Percentiles rank a stretch among this genome's conserved stretches.
phyloP scores from a whole-genome alignment of 2,888 invertebrate genomes.

The Axea sp. region DNA sequence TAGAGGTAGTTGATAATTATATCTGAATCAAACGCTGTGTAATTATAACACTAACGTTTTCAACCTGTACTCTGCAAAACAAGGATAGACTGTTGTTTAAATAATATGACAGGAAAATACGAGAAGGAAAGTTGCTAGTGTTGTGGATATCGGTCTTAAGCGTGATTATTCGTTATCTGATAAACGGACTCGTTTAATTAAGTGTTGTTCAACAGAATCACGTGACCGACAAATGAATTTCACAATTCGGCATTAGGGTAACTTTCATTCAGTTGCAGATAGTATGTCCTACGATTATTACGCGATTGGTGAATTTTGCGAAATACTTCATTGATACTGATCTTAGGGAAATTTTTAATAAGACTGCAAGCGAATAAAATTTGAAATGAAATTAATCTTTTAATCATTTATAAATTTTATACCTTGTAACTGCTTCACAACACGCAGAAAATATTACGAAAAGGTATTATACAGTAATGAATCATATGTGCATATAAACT shows the following conservation, averaged over 20 bases:
- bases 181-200: conserved; percentile 66
- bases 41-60: conserved; percentile 65
- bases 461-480: too few species aligned
- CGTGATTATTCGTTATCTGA: conserved; percentile 64
- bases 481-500: too few species aligned
- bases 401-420: too few species aligned
- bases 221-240: conserved; percentile 61
- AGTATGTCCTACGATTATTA: conserved; percentile 37
- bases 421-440: too few species aligned
- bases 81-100: conserved; percentile 5
- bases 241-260: conserved; percentile 42
- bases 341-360: conserved; percentile 16
- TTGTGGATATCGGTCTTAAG: conserved; percentile 46
- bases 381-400: too few species aligned
- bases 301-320: conserved; percentile 19
- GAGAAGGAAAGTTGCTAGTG: conserved; percentile 30
- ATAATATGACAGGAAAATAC: conserved; percentile 26
- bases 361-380: too few species aligned
- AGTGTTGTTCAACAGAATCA: conserved; percentile 53
- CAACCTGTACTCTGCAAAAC: conserved; percentile 36
- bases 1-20: conserved; percentile 53
- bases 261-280: conserved; percentile 43
- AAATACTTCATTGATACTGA: conserved; percentile 17
- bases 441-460: too few species aligned
- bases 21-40: conserved; percentile 66